Evolutionary conservation across 2,888 invertebrate genomes (phyloP), one percentile per base, ranked within the genome.

Genomic region (Dicranocentrus wangi): DNA sequence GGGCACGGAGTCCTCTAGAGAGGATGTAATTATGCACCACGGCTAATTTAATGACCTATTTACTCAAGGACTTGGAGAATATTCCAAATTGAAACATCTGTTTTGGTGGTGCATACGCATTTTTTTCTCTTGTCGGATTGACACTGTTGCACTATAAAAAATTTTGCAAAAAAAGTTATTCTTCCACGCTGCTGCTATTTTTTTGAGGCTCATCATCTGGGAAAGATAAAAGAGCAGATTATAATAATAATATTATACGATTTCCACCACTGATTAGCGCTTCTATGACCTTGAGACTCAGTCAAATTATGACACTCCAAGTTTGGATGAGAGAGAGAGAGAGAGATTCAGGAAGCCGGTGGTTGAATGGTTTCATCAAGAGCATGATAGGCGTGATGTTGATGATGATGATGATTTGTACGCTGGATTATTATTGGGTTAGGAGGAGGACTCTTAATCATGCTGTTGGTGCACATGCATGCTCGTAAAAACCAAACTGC

Each of bases 41-140:
- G 42, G 63, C 71, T 79, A 79, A 72, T 73, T 80, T 80, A 43
- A 80, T 73, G 80, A 68, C 80, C 80, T 69, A 73, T 73, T 73
- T 80, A 60, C 42, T 60, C 80, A 80, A 80, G 73, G 73, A 39
- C 80, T 80, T 25, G 23, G 19, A 15, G n/a, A 2, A 42, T 43
- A 39, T 66, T 15, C 21, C 53, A 19, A 66, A 27, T 47, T 43
- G 47, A 43, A 25, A 47, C 66, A 66, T n/a, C n/a, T n/a, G n/a
- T n/a, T n/a, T n/a, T n/a, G 66, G 27, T 66, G 66, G 8, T 25
- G 32, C 43, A 27, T 13, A n/a, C n/a, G n/a, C n/a, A 66, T 66
- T 66, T 43, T 43, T 51, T 43, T 47, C 17, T 25, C 17, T 25
- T 60, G 47, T 63, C n/a, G n/a, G n/a, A n/a, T n/a, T n/a, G n/a